A percentile compares a stretch with the other conserved stretches of the same genome.
These are phyloP conservation scores for Pollachius pollachius DNA, from an alignment of 2,113 vertebrate genomes.

Conservation along the genomic window DNA sequence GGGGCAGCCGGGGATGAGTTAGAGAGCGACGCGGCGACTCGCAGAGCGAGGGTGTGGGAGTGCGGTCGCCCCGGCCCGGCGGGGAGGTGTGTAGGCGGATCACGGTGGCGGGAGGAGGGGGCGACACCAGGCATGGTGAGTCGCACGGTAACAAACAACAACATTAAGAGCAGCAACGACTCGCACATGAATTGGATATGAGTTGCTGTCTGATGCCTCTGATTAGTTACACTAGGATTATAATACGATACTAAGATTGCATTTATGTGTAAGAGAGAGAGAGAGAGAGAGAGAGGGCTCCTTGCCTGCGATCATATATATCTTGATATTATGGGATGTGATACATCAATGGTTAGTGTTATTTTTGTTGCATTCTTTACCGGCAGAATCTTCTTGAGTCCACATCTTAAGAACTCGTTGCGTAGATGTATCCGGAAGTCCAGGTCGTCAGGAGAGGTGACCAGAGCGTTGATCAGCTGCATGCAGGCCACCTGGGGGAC, in stretches of 20 bases:
- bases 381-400: conserved; percentile 89
- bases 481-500: conserved; percentile 88
- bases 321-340: neutral
- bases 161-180: neutral
- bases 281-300: too few relatives aligned
- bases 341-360: neutral
- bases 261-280: too few relatives aligned
- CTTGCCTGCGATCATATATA: neutral
- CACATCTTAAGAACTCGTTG: conserved; percentile 94
- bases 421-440: conserved; percentile 98
- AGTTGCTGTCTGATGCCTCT: too few relatives aligned
- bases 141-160: neutral
- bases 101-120: conserved; percentile 35
- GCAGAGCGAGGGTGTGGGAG: conserved; percentile 64
- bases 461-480: conserved; percentile 97
- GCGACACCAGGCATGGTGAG: too few relatives aligned
- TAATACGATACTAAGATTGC: too few relatives aligned
- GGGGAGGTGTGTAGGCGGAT: conserved; percentile 44
- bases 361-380: conserved; percentile 73
- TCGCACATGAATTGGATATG: neutral
- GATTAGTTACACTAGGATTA: too few relatives aligned
- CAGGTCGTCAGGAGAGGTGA: conserved; percentile 93
- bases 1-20: conserved; percentile 71
- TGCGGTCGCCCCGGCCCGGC: conserved; percentile 38
- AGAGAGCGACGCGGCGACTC: conserved; percentile 64